Evolutionary conservation across 2,797 vertebrate genomes (phyloP).

Genomic region (Labeo calbasu): DNA sequence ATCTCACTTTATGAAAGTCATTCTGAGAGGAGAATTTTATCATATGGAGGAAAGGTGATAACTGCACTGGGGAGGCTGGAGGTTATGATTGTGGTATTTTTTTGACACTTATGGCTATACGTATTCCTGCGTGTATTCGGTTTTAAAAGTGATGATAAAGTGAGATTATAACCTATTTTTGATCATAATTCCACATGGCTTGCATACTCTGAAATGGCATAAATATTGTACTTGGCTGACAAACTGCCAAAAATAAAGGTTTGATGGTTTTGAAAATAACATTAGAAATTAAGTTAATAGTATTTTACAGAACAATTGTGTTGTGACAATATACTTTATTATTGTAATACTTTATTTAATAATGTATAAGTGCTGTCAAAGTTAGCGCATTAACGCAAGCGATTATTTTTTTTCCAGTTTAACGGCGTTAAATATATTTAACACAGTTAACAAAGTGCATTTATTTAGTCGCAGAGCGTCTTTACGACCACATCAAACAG

Average conservation of each 20-base stretch:
- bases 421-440: too few species aligned
- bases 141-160: constrained; percentile 14
- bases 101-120: background rate
- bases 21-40: constrained; percentile 39
- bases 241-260: background rate
- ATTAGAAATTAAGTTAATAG: background rate
- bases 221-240: background rate
- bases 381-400: too few species aligned
- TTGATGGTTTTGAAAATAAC: background rate
- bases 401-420: too few species aligned
- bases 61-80: constrained; percentile 7
- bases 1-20: constrained; percentile 46
- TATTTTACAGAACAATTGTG: too few species aligned
- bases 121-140: background rate
- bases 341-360: background rate
- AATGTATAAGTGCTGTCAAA: background rate
- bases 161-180: background rate
- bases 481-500: too few species aligned
- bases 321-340: background rate
- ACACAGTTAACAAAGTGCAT: too few species aligned
- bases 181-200: background rate
- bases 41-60: constrained; percentile 35
- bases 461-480: too few species aligned
- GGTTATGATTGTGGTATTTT: constrained; percentile 11
- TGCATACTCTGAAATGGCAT: background rate